Base-by-base conservation (phyloP, 2,888 invertebrate genomes). In the Lepetodrilus schrolli region DNA sequence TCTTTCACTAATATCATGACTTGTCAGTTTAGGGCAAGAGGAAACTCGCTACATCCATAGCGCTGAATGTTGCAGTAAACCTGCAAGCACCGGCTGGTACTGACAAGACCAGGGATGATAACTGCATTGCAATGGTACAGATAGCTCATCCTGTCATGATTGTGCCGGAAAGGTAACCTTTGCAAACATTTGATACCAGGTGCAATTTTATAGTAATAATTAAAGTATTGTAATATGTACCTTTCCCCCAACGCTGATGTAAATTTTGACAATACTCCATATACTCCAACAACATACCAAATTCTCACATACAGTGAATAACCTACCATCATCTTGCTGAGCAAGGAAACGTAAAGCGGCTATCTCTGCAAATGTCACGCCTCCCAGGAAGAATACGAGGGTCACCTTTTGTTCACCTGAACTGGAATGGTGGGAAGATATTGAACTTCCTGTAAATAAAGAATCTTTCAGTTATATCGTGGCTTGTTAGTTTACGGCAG, bases 371-470 rank as follows among this genome's bases (percentile, higher is more conserved):
- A 95, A 96, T 0, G 99, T 99, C 88, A 98, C 96, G 0, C 99
- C 99, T 3, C 99, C 99, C 17, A 99, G 94, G 89, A 98, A 98
- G 90, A 98, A 96, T 0, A 99, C 96, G 0, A 99, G 92, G 7
- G 97, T 94, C 1, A 96, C 94, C 79, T 90, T 91, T 79, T 90
- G 90, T 66, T 91, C 89, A 7, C 83, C 84, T 23, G 84, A 82
- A 66, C 85, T 86, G 68, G 91, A 91, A 81, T 90, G 88, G 34
- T 89, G 83, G 0, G 91, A 91, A 7, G 90, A 86, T 3, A 88
- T 84, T n/a, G 91, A 91, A 43, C 86, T 85, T 47, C 90, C 91
- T 91, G 79, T 0, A 82, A 79, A 65, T n/a, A n/a, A n/a, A n/a
- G n/a, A n/a, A n/a, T n/a, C n/a, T n/a, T n/a, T n/a, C n/a, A n/a